Conservation (phyloP, 2,113 vertebrate genomes). For the Elgaria multicarinata region DNA sequence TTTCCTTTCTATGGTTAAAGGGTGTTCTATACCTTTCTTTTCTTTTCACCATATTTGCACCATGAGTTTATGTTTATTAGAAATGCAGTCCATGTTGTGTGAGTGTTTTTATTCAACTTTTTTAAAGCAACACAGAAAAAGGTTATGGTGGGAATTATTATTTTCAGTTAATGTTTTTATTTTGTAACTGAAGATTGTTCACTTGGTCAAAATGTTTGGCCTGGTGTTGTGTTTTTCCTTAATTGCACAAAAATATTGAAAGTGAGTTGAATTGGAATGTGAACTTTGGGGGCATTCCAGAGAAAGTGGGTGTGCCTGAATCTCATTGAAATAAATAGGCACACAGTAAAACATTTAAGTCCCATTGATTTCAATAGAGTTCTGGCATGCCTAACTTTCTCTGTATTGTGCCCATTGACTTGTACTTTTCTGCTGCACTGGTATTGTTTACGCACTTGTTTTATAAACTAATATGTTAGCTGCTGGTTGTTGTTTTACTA, state of each 20-base stretch:
- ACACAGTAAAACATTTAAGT: neutral
- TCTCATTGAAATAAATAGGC: neutral
- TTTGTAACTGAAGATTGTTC: conserved; percentile 62
- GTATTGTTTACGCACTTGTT: conserved; percentile 77
- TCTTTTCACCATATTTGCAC: conserved; percentile 66
- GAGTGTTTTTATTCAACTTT: conserved; percentile 64
- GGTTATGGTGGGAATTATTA: conserved; percentile 57
- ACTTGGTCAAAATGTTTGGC: conserved; percentile 71
- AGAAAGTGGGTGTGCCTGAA: conserved; percentile 7
- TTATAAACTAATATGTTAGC: conserved; percentile 66
- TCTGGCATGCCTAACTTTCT: conserved; percentile 16
- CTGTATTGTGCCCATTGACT: conserved; percentile 46
- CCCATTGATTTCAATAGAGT: conserved; percentile 3
- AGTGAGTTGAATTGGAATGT: conserved; percentile 75
- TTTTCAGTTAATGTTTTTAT: conserved; percentile 54
- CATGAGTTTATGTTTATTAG: conserved; percentile 43
- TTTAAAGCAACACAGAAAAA: conserved; percentile 55
- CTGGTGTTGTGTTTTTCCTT: conserved; percentile 56
- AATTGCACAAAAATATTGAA: conserved; percentile 77
- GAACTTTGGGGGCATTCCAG: conserved; percentile 36
- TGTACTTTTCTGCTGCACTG: conserved; percentile 77
- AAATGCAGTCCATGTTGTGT: conserved; percentile 38
- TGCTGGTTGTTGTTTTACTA: conserved; percentile 66
- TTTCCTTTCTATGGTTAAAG: conserved; percentile 62
- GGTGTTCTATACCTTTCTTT: conserved; percentile 57